These are phyloP conservation scores for Ivindomyrus marchei DNA, from an alignment of 2,113 vertebrate genomes.

Conservation along the genomic window DNA sequence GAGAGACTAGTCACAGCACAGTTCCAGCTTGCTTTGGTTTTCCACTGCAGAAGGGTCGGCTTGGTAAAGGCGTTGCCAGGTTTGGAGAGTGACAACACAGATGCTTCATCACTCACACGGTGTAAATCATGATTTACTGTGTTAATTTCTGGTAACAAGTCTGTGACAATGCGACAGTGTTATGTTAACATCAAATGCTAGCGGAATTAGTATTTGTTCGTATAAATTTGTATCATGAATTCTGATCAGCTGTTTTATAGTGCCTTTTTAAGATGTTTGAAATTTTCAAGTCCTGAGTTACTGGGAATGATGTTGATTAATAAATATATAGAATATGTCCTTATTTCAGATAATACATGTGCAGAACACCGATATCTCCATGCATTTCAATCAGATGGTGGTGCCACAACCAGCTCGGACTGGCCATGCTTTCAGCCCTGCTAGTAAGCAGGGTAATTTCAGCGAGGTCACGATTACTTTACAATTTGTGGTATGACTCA, in stretches of 20 bases:
- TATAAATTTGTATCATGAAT: background rate
- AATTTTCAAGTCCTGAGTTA: background rate
- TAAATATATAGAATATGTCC: background rate
- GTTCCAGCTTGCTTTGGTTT: background rate
- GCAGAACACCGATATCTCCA: background rate
- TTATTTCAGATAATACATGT: background rate
- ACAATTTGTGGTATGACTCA: background rate
- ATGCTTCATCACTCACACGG: background rate
- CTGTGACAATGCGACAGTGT: background rate
- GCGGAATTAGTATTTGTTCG: background rate
- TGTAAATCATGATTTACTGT: background rate
- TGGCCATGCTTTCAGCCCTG: background rate
- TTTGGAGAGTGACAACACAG: background rate
- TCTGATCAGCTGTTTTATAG: background rate
- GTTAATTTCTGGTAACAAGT: background rate
- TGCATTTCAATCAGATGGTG: background rate
- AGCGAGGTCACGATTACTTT: background rate
- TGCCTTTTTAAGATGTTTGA: background rate
- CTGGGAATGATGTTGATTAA: background rate
- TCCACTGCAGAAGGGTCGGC: background rate
- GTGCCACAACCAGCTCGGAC: background rate
- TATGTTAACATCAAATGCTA: too few relatives aligned
- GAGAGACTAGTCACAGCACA: background rate
- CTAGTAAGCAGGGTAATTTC: background rate
- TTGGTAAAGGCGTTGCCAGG: background rate